A percentile compares a stretch with the other conserved stretches of the same genome.
Conservation (phyloP, 2,797 vertebrate species). For the Malacoraja senta region DNA sequence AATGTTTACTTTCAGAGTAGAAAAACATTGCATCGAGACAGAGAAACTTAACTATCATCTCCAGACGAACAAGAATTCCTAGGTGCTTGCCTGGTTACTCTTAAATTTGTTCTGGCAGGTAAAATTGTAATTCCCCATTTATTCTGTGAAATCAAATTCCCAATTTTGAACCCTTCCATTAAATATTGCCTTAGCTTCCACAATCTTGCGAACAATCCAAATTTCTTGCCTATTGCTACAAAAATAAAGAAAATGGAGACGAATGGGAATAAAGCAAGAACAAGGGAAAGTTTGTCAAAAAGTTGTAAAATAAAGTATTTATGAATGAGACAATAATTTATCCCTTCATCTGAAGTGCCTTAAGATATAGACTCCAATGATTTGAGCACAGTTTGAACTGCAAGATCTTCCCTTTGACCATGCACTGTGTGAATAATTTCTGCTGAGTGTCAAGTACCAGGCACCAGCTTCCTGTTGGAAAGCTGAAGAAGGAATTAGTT, state of each 20-base stretch:
- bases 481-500: background rate
- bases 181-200: background rate
- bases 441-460: background rate
- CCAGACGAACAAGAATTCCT: too few relatives aligned
- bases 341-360: background rate
- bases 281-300: background rate
- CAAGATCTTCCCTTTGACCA: too few relatives aligned
- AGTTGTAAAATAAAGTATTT: background rate
- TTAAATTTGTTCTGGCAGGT: background rate
- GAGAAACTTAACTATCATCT: too few relatives aligned
- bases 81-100: too few relatives aligned
- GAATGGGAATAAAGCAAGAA: too few relatives aligned
- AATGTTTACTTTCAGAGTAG: too few relatives aligned
- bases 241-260: too few relatives aligned
- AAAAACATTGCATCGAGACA: too few relatives aligned
- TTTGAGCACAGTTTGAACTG: background rate
- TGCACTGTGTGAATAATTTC: background rate
- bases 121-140: background rate
- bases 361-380: background rate
- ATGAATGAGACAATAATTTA: background rate
- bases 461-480: background rate
- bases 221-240: background rate
- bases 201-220: background rate
- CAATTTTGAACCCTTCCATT: background rate
- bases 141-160: background rate